Evolutionary conservation across 2,888 invertebrate species (phyloP).

Genomic region (Liposcelis brunnea): DNA sequence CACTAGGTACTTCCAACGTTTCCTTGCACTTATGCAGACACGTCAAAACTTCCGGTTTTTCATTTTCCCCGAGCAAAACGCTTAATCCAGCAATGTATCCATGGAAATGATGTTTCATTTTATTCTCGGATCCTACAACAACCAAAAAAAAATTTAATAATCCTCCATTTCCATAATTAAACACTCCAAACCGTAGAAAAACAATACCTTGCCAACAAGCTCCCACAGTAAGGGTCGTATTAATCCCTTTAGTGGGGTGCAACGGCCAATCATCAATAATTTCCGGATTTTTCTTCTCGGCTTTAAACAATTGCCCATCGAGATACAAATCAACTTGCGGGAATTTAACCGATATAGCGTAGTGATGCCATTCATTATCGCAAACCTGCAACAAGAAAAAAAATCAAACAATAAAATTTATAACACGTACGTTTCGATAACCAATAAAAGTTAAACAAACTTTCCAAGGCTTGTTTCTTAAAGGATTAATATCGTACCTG

Average conservation of each 20-base stretch:
- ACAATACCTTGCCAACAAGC: constrained; percentile 86
- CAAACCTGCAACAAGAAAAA: constrained; percentile 44
- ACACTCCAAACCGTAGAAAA: too few species aligned
- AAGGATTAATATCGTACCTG: constrained; percentile 38
- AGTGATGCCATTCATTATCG: constrained; percentile 98
- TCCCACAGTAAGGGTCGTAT: constrained; percentile 85
- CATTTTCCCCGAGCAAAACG: constrained; percentile 54
- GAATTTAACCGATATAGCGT: constrained; percentile 83
- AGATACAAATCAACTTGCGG: constrained; percentile 76
- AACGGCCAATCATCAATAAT: constrained; percentile 99
- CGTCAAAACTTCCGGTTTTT: constrained; percentile 51
- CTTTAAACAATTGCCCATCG: constrained; percentile 60
- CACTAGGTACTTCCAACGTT: constrained; percentile 56
- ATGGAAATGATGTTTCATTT: constrained; percentile 75
- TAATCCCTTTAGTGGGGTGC: constrained; percentile 84
- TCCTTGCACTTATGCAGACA: constrained; percentile 73
- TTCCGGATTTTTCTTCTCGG: constrained; percentile 71
- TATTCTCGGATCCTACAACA: constrained; percentile 58
- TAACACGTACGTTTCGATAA: too few species aligned
- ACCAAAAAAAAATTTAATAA: constrained; percentile 11
- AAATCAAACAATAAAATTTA: not conserved
- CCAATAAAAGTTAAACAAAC: too few species aligned
- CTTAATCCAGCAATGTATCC: constrained; percentile 82
- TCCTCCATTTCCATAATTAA: constrained; percentile 1
- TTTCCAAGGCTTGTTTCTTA: not conserved